Conservation (phyloP, 2,888 invertebrate species). For the Blastobasis adustella region DNA sequence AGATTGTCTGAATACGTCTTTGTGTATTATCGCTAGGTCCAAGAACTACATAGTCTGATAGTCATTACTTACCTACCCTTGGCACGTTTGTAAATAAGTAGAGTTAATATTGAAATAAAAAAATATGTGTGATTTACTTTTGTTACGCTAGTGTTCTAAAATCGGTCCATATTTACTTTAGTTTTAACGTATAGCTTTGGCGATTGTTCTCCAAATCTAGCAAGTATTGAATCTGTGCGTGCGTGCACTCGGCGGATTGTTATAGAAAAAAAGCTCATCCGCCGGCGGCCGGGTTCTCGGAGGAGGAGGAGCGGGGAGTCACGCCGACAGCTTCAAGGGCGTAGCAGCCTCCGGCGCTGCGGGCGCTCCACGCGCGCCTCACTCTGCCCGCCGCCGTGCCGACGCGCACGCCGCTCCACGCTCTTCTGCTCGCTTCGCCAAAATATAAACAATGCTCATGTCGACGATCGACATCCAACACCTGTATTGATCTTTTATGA, state of each 20-base stretch:
- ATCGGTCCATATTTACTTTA: neutral
- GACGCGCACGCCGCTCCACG: neutral
- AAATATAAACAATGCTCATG: constrained; percentile 45
- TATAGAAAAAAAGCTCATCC: neutral
- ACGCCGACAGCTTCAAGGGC: constrained; percentile 42
- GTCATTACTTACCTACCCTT: constrained; percentile 19
- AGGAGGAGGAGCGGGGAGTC: constrained; percentile 11
- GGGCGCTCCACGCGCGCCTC: constrained; percentile 28
- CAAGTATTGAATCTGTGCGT: no score
- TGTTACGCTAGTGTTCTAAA: neutral
- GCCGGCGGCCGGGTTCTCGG: neutral
- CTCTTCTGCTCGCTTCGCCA: constrained; percentile 10
- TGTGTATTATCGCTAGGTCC: constrained; percentile 19
- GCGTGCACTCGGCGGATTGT: no score
- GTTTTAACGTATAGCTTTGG: no score
- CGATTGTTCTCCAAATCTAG: no score
- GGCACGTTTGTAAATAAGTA: neutral
- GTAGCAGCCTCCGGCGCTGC: constrained; percentile 46
- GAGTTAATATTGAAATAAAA: neutral
- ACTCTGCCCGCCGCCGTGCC: constrained; percentile 21
- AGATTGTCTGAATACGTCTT: no score
- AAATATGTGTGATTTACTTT: neutral
- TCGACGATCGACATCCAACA: constrained; percentile 46
- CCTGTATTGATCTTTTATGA: constrained; percentile 39
- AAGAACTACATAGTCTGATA: constrained; percentile 42